These are phyloP conservation scores for Conchocele bisecta DNA, from an alignment of 2,888 invertebrate species.

Conservation along the genomic window DNA sequence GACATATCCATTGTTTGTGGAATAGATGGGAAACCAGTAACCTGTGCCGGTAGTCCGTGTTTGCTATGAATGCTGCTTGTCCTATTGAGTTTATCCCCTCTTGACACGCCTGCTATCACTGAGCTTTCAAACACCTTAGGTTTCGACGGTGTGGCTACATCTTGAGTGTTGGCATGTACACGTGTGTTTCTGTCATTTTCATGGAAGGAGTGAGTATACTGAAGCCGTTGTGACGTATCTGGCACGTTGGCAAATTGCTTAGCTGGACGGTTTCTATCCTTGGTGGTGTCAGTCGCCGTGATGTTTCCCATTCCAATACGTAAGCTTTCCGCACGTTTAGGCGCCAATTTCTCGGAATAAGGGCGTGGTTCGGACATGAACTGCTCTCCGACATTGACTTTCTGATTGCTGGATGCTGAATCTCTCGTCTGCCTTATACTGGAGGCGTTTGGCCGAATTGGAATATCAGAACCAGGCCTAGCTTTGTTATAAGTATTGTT, in stretches of 20 bases:
- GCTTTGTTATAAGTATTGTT: neutral
- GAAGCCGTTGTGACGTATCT: too few relatives aligned
- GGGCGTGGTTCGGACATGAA: constrained; percentile 13
- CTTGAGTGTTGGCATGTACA: too few relatives aligned
- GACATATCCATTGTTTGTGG: neutral
- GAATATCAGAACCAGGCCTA: constrained; percentile 53
- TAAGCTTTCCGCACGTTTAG: constrained; percentile 37
- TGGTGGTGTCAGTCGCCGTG: constrained; percentile 44
- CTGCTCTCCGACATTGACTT: neutral
- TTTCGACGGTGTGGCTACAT: constrained; percentile 26
- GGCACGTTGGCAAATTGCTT: too few relatives aligned
- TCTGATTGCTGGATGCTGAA: too few relatives aligned
- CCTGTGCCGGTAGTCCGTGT: neutral
- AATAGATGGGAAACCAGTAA: neutral
- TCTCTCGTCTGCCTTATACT: neutral
- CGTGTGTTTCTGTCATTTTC: too few relatives aligned
- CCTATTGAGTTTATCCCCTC: constrained; percentile 55
- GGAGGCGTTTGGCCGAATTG: neutral
- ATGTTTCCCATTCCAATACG: constrained; percentile 50
- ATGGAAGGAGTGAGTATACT: too few relatives aligned
- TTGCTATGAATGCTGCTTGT: neutral
- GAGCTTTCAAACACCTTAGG: constrained; percentile 47
- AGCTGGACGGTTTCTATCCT: constrained; percentile 49
- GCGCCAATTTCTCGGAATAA: constrained; percentile 37
- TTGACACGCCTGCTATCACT: constrained; percentile 49